Evolutionary conservation across 2,113 vertebrate genomes (phyloP).

Genomic region (Gymnogyps californianus): DNA sequence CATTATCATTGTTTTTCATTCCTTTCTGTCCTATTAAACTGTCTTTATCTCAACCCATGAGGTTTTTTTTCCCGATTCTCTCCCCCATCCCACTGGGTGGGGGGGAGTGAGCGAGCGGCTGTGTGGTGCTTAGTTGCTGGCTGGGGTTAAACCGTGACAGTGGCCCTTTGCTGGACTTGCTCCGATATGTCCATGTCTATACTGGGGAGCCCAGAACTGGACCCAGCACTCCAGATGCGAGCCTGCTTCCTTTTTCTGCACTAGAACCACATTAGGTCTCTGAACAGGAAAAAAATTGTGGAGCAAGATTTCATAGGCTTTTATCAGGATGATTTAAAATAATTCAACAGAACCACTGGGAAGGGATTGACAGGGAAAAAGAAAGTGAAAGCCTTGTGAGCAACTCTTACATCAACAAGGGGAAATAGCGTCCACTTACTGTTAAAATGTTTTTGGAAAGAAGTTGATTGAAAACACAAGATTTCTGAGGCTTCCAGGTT

Average conservation of each 20-base stretch:
- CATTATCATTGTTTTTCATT: too few species aligned
- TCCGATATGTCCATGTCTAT: rapidly evolving
- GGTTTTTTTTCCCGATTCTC: too few species aligned
- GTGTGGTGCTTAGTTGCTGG: too few species aligned
- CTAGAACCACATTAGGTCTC: neutral
- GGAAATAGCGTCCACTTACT: neutral
- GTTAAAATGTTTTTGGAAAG: neutral
- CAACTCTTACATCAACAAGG: neutral
- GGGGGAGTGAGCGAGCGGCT: too few species aligned
- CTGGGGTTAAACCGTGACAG: too few species aligned
- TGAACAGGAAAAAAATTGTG: neutral
- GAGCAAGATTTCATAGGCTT: neutral
- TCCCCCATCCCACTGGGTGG: too few species aligned
- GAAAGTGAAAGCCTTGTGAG: neutral
- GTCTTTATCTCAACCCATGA: too few species aligned
- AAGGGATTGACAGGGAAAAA: neutral
- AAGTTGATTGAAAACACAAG: neutral
- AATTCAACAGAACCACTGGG: neutral
- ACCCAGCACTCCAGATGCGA: neutral
- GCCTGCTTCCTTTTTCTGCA: neutral
- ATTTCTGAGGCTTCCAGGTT: neutral
- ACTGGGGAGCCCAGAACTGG: neutral
- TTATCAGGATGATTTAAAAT: neutral
- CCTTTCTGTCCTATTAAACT: too few species aligned
- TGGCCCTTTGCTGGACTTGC: neutral